Evolutionary conservation across 2,888 invertebrate species (phyloP).

Genomic region (Apodemia mormo): DNA sequence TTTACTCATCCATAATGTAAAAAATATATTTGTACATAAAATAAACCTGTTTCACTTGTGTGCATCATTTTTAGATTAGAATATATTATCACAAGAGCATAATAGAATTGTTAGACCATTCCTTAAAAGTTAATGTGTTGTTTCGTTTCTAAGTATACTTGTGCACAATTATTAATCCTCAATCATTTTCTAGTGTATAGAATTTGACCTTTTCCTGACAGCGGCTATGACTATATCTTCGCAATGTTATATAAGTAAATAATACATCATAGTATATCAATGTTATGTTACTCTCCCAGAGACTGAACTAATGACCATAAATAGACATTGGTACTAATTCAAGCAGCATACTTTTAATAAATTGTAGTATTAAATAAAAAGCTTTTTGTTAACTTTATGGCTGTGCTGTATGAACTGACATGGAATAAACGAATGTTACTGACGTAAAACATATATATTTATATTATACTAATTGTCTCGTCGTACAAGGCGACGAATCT

Average conservation of each 20-base stretch:
- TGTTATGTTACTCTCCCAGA: no score
- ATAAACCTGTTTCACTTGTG: constrained; percentile 21
- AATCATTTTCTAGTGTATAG: neutral
- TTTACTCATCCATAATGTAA: constrained; percentile 24
- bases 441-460: no score
- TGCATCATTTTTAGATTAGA: constrained; percentile 1
- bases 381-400: no score
- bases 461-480: no score
- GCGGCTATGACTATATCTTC: neutral
- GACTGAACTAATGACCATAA: no score
- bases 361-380: no score
- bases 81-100: neutral
- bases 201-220: neutral
- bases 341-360: no score
- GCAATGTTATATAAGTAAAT: neutral
- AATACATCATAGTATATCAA: no score
- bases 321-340: no score
- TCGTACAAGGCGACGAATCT: neutral
- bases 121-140: constrained; percentile 3
- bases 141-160: neutral
- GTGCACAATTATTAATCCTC: neutral
- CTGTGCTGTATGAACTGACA: no score
- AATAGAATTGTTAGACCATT: constrained; percentile 8
- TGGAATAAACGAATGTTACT: no score
- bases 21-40: constrained; percentile 25